A percentile compares a stretch with the other conserved stretches of the same genome.
Evolutionary conservation across 2,888 invertebrate species (phyloP).

Genomic region (Isoperla grammatica): DNA sequence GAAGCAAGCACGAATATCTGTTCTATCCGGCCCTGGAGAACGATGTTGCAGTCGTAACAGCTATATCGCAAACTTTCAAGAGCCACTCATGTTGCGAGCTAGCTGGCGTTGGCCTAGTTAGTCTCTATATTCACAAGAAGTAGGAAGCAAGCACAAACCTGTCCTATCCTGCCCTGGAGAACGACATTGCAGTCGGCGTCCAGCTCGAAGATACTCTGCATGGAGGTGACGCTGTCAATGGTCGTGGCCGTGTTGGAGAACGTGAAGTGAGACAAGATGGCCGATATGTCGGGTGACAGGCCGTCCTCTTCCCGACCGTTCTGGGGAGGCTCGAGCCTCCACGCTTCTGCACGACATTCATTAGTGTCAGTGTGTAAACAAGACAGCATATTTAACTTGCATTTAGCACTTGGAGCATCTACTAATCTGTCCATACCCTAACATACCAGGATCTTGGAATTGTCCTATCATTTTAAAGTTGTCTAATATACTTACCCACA

Average conservation of each 20-base stretch:
- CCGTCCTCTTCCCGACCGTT: slow-evolving; percentile 36
- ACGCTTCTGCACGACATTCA: not conserved
- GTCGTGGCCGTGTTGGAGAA: slow-evolving; percentile 42
- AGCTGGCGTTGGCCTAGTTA: too few relatives aligned
- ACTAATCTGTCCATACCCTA: too few relatives aligned
- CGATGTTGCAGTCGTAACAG: slow-evolving; percentile 55
- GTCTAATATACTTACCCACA: too few relatives aligned
- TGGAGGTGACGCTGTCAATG: slow-evolving; percentile 44
- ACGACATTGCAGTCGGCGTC: slow-evolving; percentile 55
- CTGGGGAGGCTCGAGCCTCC: not conserved
- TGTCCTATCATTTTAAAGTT: too few relatives aligned
- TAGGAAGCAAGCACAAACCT: too few relatives aligned
- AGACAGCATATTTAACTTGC: not conserved
- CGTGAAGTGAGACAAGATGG: slow-evolving; percentile 40
- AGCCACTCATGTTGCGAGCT: too few relatives aligned
- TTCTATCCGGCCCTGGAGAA: slow-evolving; percentile 56
- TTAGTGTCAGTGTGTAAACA: not conserved
- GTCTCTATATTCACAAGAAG: too few relatives aligned
- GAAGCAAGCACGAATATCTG: too few relatives aligned
- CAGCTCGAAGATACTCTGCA: slow-evolving; percentile 53
- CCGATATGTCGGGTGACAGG: slow-evolving; percentile 41
- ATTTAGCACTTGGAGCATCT: too few relatives aligned
- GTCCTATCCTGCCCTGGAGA: slow-evolving; percentile 56
- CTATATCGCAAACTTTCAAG: too few relatives aligned
- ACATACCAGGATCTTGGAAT: too few relatives aligned